These are phyloP conservation scores for Troides aeacus DNA, from an alignment of 2,888 invertebrate genomes.

Conservation along the genomic window DNA sequence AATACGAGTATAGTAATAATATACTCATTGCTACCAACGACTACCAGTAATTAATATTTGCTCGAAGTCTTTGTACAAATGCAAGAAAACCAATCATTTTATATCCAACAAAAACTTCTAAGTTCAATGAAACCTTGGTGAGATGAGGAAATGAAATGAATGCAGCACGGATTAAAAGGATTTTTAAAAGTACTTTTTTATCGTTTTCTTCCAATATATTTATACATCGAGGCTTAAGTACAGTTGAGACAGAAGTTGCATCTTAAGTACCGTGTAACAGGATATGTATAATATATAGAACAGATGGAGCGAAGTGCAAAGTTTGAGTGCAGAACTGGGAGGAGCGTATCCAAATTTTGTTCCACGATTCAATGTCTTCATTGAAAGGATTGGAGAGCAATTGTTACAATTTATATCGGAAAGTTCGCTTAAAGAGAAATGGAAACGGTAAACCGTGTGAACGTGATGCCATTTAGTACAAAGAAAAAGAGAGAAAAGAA, in stretches of 20 bases:
- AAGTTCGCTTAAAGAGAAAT: neutral
- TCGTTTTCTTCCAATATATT: neutral
- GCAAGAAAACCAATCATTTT: neutral
- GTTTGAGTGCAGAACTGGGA: conserved; percentile 1
- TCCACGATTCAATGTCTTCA: conserved; percentile 16
- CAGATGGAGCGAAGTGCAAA: conserved; percentile 8
- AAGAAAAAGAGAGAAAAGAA: too few species aligned
- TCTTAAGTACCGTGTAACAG: neutral
- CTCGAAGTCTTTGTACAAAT: neutral
- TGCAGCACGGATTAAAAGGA: neutral
- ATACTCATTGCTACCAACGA: conserved; percentile 8
- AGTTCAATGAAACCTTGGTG: neutral
- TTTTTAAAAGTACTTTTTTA: neutral
- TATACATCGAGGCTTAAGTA: neutral
- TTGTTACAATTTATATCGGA: neutral
- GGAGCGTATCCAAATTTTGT: neutral
- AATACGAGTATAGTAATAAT: neutral
- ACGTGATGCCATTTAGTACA: too few species aligned
- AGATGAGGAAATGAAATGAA: neutral
- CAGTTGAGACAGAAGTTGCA: neutral
- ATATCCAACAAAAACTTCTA: neutral
- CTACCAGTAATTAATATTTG: neutral
- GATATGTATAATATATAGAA: neutral
- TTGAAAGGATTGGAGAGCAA: conserved; percentile 9
- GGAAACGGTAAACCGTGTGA: too few species aligned